These are phyloP conservation scores for Saccostrea glomerata DNA, from an alignment of 1,140 invertebrate species.

Conservation along the genomic window DNA sequence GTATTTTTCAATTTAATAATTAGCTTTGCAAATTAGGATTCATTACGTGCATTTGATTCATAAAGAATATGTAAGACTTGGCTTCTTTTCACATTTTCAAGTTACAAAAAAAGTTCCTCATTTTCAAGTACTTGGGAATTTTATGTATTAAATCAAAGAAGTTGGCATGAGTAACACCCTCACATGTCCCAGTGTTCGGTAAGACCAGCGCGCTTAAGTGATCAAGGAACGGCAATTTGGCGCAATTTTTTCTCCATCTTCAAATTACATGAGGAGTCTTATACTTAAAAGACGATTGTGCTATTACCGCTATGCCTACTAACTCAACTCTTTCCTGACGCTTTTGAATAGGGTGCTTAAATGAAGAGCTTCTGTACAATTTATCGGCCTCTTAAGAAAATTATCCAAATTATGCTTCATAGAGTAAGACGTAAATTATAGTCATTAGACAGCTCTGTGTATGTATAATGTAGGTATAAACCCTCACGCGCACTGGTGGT, in stretches of 20 bases:
- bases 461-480: slow-evolving; percentile 29
- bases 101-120: neutral
- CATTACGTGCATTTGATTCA: neutral
- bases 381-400: slow-evolving; percentile 36
- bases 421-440: slow-evolving; percentile 25
- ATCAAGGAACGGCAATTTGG: slow-evolving; percentile 35
- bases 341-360: slow-evolving; percentile 36
- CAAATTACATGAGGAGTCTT: slow-evolving; percentile 28
- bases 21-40: neutral
- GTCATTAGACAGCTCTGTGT: slow-evolving; percentile 12
- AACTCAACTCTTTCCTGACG: neutral
- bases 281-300: slow-evolving; percentile 28
- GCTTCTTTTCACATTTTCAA: neutral
- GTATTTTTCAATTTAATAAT: neutral
- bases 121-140: slow-evolving; percentile 15
- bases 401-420: slow-evolving; percentile 35
- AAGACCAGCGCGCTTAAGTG: slow-evolving; percentile 11
- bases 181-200: neutral
- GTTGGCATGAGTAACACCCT: slow-evolving; percentile 15
- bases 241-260: slow-evolving; percentile 36
- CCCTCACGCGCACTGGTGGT: neutral
- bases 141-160: slow-evolving; percentile 39
- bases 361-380: slow-evolving; percentile 12
- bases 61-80: neutral
- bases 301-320: neutral